phyloP scores from a whole-genome alignment of 2,888 invertebrate genomes.

The Pyrrhosoma nymphula region DNA sequence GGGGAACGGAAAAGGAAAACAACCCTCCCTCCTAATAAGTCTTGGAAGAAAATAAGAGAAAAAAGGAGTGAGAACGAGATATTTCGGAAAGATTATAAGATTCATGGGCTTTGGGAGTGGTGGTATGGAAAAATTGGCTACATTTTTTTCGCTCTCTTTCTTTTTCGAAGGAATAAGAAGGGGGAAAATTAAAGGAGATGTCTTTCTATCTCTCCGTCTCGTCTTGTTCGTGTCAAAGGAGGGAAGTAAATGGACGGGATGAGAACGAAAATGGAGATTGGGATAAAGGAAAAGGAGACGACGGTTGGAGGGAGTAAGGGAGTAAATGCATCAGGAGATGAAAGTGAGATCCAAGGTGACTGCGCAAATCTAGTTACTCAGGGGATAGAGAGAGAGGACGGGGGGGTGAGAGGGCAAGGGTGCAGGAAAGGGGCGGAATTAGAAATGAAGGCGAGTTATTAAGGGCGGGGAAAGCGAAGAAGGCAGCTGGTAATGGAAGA shows the following conservation, averaged over 20 bases:
- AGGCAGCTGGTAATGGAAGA: constrained; percentile 38
- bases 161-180: not conserved
- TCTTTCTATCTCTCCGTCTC: not conserved
- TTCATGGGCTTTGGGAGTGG: constrained; percentile 14
- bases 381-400: not conserved
- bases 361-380: not conserved
- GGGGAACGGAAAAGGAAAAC: not conserved
- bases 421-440: not conserved
- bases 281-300: not conserved
- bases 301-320: not conserved
- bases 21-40: not conserved
- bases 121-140: not conserved
- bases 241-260: not conserved
- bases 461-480: not conserved
- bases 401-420: not conserved
- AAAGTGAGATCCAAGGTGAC: constrained; percentile 26
- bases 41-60: not conserved
- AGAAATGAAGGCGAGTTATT: not conserved
- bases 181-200: not conserved
- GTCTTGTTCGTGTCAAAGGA: not conserved
- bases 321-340: not conserved
- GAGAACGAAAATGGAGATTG: not conserved
- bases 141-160: not conserved
- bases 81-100: not conserved
- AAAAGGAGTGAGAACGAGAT: not conserved